Evolutionary conservation across 2,888 invertebrate genomes (phyloP).

Genomic region (Rotaria magnacalcarata): DNA sequence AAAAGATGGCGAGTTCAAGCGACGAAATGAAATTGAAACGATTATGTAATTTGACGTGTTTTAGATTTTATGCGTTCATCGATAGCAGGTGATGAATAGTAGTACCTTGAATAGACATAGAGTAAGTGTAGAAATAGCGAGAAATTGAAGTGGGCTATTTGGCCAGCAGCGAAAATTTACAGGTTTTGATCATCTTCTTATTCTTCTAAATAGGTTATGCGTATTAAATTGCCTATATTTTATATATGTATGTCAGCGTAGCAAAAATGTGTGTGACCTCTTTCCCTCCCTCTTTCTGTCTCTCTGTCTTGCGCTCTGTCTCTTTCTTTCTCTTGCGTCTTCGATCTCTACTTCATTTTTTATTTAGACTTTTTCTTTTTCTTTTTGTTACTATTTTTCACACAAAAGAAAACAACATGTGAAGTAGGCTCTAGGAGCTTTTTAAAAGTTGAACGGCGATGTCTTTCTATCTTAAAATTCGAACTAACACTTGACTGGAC

Average conservation of each 20-base stretch:
- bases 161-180: slow-evolving; percentile 16
- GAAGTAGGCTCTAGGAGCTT: background rate
- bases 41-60: slow-evolving; percentile 26
- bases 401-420: background rate
- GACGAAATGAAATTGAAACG: slow-evolving; percentile 6
- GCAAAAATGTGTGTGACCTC: background rate
- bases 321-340: background rate
- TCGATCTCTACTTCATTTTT: background rate
- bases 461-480: background rate
- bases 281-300: background rate
- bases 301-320: background rate
- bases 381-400: background rate
- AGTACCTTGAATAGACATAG: background rate
- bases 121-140: background rate
- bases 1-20: background rate
- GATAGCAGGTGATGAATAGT: background rate
- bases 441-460: background rate
- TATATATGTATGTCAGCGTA: background rate
- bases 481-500: slow-evolving; percentile 12
- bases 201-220: background rate
- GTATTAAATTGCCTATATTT: background rate
- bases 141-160: background rate
- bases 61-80: background rate
- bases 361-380: background rate
- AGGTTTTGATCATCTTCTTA: background rate